Percentiles rank a stretch among this genome's conserved stretches.
Conservation (phyloP, 2,113 vertebrate species). For the Rutilus rutilus region DNA sequence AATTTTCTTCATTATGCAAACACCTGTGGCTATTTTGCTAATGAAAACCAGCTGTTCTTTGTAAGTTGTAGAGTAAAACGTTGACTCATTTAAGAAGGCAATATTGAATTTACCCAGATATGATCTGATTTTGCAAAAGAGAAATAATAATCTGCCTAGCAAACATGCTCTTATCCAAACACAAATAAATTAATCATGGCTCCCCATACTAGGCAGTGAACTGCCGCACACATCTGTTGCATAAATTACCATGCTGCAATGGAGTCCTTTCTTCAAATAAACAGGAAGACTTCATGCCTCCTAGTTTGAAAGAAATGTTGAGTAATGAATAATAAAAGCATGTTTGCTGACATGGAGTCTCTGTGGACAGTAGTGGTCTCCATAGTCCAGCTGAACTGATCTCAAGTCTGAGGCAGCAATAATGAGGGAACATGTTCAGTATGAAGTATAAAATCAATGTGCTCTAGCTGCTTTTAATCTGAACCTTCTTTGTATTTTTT, state of each 20-base stretch:
- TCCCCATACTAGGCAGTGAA: conserved; percentile 59
- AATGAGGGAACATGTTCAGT: neutral
- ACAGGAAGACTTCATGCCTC: conserved; percentile 43
- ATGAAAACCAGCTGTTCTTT: conserved; percentile 61
- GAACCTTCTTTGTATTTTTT: conserved; percentile 29
- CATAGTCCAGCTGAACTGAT: neutral
- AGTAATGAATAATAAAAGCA: conserved; percentile 43
- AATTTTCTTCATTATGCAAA: conserved; percentile 36
- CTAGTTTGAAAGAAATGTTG: conserved; percentile 52
- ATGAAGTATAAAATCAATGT: conserved; percentile 39
- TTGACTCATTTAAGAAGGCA: conserved; percentile 66
- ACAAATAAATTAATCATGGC: conserved; percentile 70
- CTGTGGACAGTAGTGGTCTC: neutral
- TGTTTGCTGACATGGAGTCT: conserved; percentile 27
- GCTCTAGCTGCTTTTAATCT: conserved; percentile 32
- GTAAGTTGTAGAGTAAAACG: conserved; percentile 50
- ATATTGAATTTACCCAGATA: conserved; percentile 70
- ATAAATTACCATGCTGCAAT: conserved; percentile 64
- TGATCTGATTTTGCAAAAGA: conserved; percentile 69
- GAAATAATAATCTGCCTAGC: conserved; percentile 69
- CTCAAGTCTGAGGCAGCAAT: neutral
- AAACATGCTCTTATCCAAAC: conserved; percentile 69
- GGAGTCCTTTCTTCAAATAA: conserved; percentile 56
- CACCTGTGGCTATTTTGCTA: conserved; percentile 64
- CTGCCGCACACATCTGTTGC: conserved; percentile 69